These are phyloP conservation scores for Enteromius afrohamiltoni DNA, from an alignment of 2,797 vertebrate genomes.

Conservation along the genomic window DNA sequence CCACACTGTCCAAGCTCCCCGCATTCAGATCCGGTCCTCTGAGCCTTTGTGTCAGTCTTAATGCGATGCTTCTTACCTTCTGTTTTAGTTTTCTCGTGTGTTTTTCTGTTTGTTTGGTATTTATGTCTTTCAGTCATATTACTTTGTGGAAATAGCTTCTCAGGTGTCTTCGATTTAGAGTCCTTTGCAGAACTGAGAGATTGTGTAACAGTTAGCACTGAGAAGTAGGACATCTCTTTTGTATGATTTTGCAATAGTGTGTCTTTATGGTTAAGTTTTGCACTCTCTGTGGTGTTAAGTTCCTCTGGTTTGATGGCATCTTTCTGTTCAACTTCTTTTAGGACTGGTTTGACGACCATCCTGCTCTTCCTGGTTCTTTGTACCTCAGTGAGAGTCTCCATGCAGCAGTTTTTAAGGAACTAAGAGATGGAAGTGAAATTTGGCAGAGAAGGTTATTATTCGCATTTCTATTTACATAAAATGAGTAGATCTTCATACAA, in stretches of 20 bases:
- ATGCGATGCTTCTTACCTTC: constrained; percentile 32
- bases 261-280: constrained; percentile 27
- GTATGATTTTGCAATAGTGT: constrained; percentile 20
- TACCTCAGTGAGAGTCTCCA: constrained; percentile 48
- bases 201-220: neutral
- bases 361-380: constrained; percentile 47
- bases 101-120: constrained; percentile 5
- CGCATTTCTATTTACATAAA: neutral
- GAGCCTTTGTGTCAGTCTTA: constrained; percentile 38
- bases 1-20: constrained; percentile 53
- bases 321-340: neutral
- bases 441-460: neutral
- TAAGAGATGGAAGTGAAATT: constrained; percentile 49
- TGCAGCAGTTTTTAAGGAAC: constrained; percentile 72
- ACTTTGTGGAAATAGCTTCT: neutral
- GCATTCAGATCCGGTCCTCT: constrained; percentile 51
- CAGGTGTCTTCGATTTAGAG: neutral
- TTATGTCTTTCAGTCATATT: constrained; percentile 1
- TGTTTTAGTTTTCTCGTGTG: neutral
- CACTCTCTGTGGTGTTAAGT: neutral
- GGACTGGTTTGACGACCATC: constrained; percentile 28
- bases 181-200: constrained; percentile 4
- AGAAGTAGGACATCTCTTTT: neutral
- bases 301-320: constrained; percentile 5
- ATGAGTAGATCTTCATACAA: neutral